Evolutionary conservation across 35 echinoderm and acorn worm species (phyloP).

Genomic region (Amphiura filiformis): DNA sequence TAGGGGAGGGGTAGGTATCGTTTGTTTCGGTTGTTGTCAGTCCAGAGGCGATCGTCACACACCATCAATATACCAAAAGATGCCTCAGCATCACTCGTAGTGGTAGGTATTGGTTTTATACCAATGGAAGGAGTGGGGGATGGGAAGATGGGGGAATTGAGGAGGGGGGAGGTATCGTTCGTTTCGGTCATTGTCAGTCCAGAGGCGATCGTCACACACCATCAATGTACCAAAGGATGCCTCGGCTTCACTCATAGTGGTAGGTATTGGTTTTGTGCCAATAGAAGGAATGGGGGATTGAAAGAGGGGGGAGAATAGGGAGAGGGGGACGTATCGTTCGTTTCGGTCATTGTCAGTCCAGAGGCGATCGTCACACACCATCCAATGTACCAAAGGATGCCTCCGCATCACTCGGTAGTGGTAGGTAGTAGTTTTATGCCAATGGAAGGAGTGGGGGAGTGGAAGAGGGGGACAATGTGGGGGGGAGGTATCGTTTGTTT

Average conservation of each 20-base stretch:
- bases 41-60: slow-evolving; percentile 64
- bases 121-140: background rate
- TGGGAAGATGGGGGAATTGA: background rate
- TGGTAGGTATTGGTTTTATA: slow-evolving; percentile 38
- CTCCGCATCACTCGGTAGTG: slow-evolving; percentile 46
- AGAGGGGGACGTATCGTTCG: too few species aligned
- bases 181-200: slow-evolving; percentile 58
- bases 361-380: slow-evolving; percentile 62
- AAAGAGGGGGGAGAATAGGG: background rate
- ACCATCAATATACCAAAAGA: slow-evolving; percentile 78
- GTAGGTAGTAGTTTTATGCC: slow-evolving; percentile 27
- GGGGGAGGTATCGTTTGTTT: too few species aligned
- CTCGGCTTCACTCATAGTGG: slow-evolving; percentile 45
- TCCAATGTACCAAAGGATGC: slow-evolving; percentile 82
- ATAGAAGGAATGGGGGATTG: background rate
- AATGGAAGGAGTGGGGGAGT: background rate
- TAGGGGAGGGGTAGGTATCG: background rate
- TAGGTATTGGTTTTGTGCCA: slow-evolving; percentile 11
- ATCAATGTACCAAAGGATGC: slow-evolving; percentile 79
- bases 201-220: slow-evolving; percentile 59
- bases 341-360: slow-evolving; percentile 58
- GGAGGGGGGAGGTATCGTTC: too few species aligned
- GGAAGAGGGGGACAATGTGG: background rate
- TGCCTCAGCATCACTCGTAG: slow-evolving; percentile 47
- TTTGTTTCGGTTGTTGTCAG: slow-evolving; percentile 54